A percentile compares a stretch with the other conserved stretches of the same genome.
phyloP scores from a whole-genome alignment of 1,140 invertebrate species.

The Hirudo medicinalis region DNA sequence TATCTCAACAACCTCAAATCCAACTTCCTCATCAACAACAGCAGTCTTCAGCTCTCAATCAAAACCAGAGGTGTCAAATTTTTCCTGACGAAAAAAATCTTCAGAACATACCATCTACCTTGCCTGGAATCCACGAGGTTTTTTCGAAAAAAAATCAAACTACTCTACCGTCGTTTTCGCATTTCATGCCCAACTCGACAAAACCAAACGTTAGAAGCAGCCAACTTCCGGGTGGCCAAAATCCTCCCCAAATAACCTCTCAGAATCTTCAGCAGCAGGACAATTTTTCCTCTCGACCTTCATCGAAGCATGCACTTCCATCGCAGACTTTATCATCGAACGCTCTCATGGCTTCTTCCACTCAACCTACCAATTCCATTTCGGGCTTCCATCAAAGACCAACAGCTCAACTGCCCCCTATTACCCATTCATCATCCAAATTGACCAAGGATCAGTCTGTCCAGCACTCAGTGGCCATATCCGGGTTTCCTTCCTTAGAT shows the following conservation, averaged over 20 bases:
- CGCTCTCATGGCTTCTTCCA: not conserved
- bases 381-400: conserved; percentile 8
- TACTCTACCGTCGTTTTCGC: conserved; percentile 8
- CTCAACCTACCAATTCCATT: not conserved
- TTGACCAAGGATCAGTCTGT: conserved; percentile 21
- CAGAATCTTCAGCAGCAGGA: not conserved
- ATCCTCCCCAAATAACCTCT: not conserved
- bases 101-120: conserved; percentile 7
- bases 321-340: not conserved
- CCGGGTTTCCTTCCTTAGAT: conserved; percentile 27
- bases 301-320: not conserved
- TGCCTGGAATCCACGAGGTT: conserved; percentile 24
- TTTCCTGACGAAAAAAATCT: not conserved
- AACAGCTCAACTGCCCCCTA: conserved; percentile 22
- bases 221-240: not conserved
- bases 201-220: conserved; percentile 5
- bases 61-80: not conserved
- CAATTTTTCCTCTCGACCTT: not conserved
- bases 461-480: conserved; percentile 19
- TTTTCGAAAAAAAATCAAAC: conserved; percentile 17
- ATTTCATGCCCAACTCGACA: conserved; percentile 13
- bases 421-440: conserved; percentile 15
- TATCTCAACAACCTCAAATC: not conserved
- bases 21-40: not conserved
- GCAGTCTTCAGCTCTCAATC: not conserved